Conservation (phyloP, 1,140 invertebrate genomes). For the Colletes latitarsis region DNA sequence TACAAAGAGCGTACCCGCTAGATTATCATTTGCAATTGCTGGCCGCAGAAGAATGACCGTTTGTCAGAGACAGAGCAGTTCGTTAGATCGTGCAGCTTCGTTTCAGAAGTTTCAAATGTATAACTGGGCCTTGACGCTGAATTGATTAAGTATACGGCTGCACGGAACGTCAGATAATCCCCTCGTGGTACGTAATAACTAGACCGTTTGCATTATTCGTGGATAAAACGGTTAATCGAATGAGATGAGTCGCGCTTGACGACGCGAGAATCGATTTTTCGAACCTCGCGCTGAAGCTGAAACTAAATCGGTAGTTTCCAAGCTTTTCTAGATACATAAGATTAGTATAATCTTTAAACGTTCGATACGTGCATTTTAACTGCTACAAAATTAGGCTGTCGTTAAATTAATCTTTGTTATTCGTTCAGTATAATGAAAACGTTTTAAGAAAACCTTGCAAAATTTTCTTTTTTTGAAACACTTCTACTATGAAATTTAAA, state of each 20-base stretch:
- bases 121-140: neutral
- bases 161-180: slow-evolving; percentile 9
- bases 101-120: neutral
- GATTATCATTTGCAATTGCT: neutral
- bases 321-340: no score
- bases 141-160: slow-evolving; percentile 51
- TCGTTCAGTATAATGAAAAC: no score
- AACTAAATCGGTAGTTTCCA: no score
- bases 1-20: neutral
- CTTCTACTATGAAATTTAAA: no score
- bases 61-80: no score
- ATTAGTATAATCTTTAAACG: no score
- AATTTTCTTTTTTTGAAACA: no score
- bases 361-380: no score
- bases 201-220: neutral
- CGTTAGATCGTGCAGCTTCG: neutral
- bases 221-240: slow-evolving; percentile 5
- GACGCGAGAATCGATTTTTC: slow-evolving; percentile 8
- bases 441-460: no score
- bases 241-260: neutral
- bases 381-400: no score
- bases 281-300: neutral
- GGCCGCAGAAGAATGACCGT: neutral
- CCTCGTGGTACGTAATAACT: neutral
- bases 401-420: no score